Conservation (phyloP, 2,888 invertebrate genomes). For the Drosophila cognata region DNA sequence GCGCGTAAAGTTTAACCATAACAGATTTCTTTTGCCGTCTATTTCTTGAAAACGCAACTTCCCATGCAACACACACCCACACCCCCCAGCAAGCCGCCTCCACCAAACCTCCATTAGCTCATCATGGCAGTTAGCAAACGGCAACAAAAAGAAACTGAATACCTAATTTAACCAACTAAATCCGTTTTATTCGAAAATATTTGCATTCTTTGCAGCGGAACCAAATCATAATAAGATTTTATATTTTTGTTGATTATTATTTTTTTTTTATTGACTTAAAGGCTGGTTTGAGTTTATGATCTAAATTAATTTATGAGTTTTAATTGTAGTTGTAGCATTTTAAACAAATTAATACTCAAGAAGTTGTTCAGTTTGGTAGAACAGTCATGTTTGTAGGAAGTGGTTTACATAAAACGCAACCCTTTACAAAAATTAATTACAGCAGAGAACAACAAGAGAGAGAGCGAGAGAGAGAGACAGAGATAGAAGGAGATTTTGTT, state of each 20-base stretch:
- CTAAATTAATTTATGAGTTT: not conserved
- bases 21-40: slow-evolving; percentile 68
- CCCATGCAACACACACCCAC: slow-evolving; percentile 4
- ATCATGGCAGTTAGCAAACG: slow-evolving; percentile 30
- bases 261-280: not conserved
- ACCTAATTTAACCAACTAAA: slow-evolving; percentile 40
- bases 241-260: not conserved
- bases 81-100: not conserved
- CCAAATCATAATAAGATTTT: not conserved
- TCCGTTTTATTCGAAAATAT: slow-evolving; percentile 20
- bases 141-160: slow-evolving; percentile 27
- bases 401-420: not conserved
- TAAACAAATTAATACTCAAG: not conserved
- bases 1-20: slow-evolving; percentile 73
- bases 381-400: not conserved
- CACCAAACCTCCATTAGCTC: not conserved
- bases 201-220: not conserved
- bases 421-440: not conserved
- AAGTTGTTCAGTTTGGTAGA: not conserved
- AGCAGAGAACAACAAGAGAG: not conserved
- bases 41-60: slow-evolving; percentile 39
- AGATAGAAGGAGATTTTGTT: not conserved
- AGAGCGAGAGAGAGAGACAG: not conserved
- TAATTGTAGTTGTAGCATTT: not conserved
- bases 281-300: not conserved